phyloP scores from a whole-genome alignment of 2,888 invertebrate genomes.

The Leptinotarsa juncta region DNA sequence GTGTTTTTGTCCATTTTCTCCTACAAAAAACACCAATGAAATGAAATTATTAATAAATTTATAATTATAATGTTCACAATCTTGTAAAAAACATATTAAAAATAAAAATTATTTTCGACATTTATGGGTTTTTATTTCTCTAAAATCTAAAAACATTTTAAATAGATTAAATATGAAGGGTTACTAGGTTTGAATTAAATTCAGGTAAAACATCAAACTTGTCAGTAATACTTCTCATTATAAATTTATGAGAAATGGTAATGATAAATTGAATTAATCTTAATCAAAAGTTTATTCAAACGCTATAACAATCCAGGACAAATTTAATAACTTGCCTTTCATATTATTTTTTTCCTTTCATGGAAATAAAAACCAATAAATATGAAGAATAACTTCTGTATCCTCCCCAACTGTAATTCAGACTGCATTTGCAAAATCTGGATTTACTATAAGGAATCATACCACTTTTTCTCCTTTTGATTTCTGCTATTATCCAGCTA shows the following conservation, averaged over 20 bases:
- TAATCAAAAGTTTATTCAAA: neutral
- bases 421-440: neutral
- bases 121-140: too few relatives aligned
- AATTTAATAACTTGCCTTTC: neutral
- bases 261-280: constrained; percentile 6
- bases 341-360: neutral
- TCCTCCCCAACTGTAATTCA: neutral
- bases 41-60: neutral
- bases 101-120: too few relatives aligned
- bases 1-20: neutral
- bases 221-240: too few relatives aligned
- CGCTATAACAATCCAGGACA: neutral
- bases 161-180: neutral
- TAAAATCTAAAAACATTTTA: too few relatives aligned
- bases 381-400: too few relatives aligned
- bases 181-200: neutral
- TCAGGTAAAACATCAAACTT: neutral
- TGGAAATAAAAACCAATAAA: too few relatives aligned
- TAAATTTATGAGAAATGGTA: neutral
- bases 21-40: neutral
- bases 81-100: neutral
- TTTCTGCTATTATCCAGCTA: neutral
- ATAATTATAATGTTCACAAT: neutral
- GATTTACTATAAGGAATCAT: neutral
- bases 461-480: neutral